Percentiles rank a stretch among this genome's conserved stretches.
Conservation (phyloP, 2,113 vertebrate species). For the Aramus guarauna region DNA sequence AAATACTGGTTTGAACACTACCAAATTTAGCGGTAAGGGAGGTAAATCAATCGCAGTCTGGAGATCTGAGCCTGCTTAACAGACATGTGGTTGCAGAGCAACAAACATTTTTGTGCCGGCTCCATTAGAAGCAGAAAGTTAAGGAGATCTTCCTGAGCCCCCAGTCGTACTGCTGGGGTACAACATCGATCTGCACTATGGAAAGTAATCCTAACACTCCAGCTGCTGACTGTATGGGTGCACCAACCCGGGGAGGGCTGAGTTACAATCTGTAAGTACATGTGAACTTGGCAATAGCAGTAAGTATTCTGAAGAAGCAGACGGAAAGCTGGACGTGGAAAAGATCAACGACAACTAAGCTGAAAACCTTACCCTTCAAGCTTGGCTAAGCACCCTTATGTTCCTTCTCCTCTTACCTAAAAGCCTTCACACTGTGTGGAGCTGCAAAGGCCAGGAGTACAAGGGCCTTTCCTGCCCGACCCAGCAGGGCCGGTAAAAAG, state of each 20-base stretch:
- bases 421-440: neutral
- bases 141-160: neutral
- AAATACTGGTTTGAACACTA: neutral
- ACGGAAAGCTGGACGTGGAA: neutral
- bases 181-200: rapidly evolving
- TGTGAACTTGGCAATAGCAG: rapidly evolving
- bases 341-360: neutral
- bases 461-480: neutral
- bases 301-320: neutral
- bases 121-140: neutral
- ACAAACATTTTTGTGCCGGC: neutral
- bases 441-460: neutral
- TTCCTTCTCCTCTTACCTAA: neutral
- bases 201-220: neutral
- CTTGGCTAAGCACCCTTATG: neutral
- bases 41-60: neutral
- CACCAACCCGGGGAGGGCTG: neutral
- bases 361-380: neutral
- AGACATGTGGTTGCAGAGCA: neutral
- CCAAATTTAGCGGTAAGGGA: neutral
- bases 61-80: neutral
- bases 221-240: neutral
- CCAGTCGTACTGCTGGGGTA: neutral
- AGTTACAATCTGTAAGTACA: neutral
- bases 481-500: neutral